Conservation (phyloP, 1,140 invertebrate species). For the Caenorhabditis remanei region DNA sequence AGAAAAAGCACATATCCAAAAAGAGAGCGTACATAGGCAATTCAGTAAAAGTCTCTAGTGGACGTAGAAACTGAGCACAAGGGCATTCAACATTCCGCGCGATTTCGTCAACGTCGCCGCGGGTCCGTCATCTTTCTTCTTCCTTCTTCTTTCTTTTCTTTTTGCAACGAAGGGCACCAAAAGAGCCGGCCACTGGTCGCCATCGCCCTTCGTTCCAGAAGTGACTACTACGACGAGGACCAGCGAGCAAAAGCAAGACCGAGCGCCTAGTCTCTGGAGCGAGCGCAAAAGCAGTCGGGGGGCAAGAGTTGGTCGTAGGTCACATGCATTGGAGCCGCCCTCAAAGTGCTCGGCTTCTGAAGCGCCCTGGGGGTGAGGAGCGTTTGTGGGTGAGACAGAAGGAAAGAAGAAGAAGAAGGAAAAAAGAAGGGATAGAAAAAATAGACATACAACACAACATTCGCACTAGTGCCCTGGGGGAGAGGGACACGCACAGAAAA, state of each 20-base stretch:
- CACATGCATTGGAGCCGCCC: constrained; percentile 49
- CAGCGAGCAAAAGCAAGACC: neutral
- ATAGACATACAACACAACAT: constrained; percentile 56
- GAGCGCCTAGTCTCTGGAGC: constrained; percentile 32
- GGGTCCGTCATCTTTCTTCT: constrained; percentile 25
- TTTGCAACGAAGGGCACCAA: constrained; percentile 23
- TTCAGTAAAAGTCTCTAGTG: constrained; percentile 37
- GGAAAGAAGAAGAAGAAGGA: constrained; percentile 50
- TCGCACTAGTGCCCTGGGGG: constrained; percentile 52
- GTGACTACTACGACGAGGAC: constrained; percentile 44
- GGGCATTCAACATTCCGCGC: constrained; percentile 51
- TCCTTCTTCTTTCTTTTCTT: constrained; percentile 27
- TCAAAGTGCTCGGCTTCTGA: constrained; percentile 55
- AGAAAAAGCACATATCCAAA: constrained; percentile 52
- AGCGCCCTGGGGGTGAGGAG: constrained; percentile 53
- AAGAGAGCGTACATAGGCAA: constrained; percentile 39
- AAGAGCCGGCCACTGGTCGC: constrained; percentile 25
- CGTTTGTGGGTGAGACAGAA: constrained; percentile 48
- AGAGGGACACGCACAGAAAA: constrained; percentile 56
- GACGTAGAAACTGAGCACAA: constrained; percentile 45
- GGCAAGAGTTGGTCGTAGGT: constrained; percentile 44
- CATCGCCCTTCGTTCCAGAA: constrained; percentile 46
- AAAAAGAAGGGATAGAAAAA: constrained; percentile 54
- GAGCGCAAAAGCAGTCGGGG: constrained; percentile 29
- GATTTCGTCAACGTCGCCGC: constrained; percentile 13